Evolutionary conservation across 2,888 invertebrate genomes (phyloP), one percentile per base, ranked within the genome.

Genomic region (Adela reaumurella): DNA sequence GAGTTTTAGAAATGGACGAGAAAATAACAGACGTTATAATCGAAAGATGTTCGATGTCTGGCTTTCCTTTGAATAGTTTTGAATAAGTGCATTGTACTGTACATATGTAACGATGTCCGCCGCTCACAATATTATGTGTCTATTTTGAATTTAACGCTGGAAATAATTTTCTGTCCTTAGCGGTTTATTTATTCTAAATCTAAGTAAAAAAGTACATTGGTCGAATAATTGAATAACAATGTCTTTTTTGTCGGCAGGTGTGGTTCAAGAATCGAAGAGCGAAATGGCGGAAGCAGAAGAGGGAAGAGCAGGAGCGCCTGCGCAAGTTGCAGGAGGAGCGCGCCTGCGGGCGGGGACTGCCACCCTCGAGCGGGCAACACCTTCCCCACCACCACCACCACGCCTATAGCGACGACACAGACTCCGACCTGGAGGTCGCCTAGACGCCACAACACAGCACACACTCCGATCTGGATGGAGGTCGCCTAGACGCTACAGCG

Each of bases 261-360:
- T 96, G 96, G 96, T 96, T 96, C 74, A 96, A 96, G 74, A 96
- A 96, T 68, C 85, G 96, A 17, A 83, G 96, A 41, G 96, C 96
- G 57, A 97, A 96, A 80, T 96, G 95, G 95, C 86, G 96, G 57
- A 96, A 96, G 64, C 94, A 94, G 67, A 95, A 95, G 67, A 86
- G 95, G 2, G 96, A 90, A 66, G 88, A 91, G 67, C 88, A 92
- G 70, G 90, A 92, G 70, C 77, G 92, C 51, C 76, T 92, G 57
- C 83, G 92, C 51, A 90, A 92, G 70, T 68, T 92, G 53, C 92
- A 92, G 64, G 88, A 92, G 68, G 92, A 92, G 65, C 84, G 90
- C 53, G 65, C 66, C 8, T 74, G 74, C 56, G 64, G 62, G 58
- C 49, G 78, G 77, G 16, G 69, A 77, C 24, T 65, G 70, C 17